Evolutionary conservation across 2,113 vertebrate genomes (phyloP).

Genomic region (Lontra canadensis): DNA sequence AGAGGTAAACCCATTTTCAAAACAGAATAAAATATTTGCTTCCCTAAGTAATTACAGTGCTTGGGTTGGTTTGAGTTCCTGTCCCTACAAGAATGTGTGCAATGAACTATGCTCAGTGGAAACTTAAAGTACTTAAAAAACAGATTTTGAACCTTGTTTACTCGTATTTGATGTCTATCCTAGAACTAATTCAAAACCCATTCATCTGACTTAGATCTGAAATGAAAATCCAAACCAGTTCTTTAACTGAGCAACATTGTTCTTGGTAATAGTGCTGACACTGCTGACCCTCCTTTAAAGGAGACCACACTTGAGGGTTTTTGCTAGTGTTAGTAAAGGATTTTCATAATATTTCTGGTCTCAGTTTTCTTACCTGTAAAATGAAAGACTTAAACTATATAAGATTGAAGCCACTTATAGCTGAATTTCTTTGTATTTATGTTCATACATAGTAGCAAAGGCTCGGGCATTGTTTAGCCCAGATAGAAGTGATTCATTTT

Average conservation of each 20-base stretch:
- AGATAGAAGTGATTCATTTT: neutral
- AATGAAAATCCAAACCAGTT: neutral
- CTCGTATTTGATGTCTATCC: slow-evolving; percentile 36
- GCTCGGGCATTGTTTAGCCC: neutral
- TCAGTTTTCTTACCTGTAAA: neutral
- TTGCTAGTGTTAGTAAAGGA: neutral
- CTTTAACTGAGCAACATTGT: neutral
- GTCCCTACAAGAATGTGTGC: neutral
- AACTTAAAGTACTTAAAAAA: slow-evolving; percentile 37
- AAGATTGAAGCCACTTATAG: neutral
- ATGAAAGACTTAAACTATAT: neutral
- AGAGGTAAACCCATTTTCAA: slow-evolving; percentile 58
- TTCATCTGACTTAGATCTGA: neutral
- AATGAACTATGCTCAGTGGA: slow-evolving; percentile 34
- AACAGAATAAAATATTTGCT: slow-evolving; percentile 66
- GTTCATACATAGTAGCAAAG: neutral
- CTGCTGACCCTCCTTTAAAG: neutral
- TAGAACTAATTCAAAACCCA: slow-evolving; percentile 19
- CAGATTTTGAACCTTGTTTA: slow-evolving; percentile 34
- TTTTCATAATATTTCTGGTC: neutral
- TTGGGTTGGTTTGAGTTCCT: neutral
- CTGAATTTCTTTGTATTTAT: neutral
- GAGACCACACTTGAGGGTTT: neutral
- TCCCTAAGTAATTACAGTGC: slow-evolving; percentile 43
- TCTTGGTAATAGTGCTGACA: neutral